Base-by-base conservation (phyloP, 2,888 invertebrate species). In the Plagiodera versicolora region DNA sequence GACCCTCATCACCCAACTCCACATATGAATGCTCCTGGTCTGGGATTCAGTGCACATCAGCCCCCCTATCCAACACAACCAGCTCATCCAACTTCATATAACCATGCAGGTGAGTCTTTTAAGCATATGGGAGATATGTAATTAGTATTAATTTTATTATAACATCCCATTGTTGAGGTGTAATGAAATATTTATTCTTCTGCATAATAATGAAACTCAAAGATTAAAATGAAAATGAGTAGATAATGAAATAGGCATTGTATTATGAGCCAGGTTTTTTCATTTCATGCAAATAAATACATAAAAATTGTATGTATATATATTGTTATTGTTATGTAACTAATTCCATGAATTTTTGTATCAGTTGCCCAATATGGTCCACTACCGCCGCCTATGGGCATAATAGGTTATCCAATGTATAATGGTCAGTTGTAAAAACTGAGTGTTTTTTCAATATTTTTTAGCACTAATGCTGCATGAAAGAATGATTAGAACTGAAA, bases 1-100 rank as follows among this genome's bases (percentile, higher is more conserved):
- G 62, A 63, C 30, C 56, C 63, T 9, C 66, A 59, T 35, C 67
- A 67, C 52, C 67, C 65, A 4, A 60, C 60, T n/a, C 64, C 67
- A 16, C 59, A 56, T 2, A 18, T 28, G 6, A 35, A 51, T 16
- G 53, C 62, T 5, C 60, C 65, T n/a, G 56, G 55, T 8, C 49
- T 61, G 11, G 67, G 67, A 14, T 66, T 65, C 49, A 45, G 35
- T 20, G 28, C 60, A 5, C 56, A 57, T 32, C 60, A 58, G 32
- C 30, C 64, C 0, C 65, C 67, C 14, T 67, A 65, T 46, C 67
- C 65, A 18, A 60, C 64, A 4, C 61, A 59, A 20, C 39, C 58
- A 2, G 60, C 63, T 10, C 39, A 39, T 39, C 39, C 39, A 8
- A 39, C 14, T 3, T 14, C 39, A 3, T 39, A 39, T 14, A 39